Evolutionary conservation across 2,113 vertebrate genomes (phyloP), one percentile per base, ranked within the genome.

Genomic region (Neodon shergylaensis): DNA sequence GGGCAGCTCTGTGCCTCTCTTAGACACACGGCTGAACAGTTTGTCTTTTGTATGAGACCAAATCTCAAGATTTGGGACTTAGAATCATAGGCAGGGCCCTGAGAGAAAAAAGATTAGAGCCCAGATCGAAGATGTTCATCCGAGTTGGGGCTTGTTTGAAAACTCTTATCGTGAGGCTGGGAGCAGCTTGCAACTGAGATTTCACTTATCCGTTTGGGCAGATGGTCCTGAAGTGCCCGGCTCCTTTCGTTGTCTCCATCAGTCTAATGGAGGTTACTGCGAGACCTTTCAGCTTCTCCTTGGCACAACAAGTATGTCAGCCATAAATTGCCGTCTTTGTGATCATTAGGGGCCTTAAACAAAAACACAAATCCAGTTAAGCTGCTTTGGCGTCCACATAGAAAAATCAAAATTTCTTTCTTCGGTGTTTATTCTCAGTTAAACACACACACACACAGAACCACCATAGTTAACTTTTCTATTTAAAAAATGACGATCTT

Each of bases 191-290:
- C 98, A 98, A 98, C 98, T 98, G 98, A 99, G 99, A 98, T 99
- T 98, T 98, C 98, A 98, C 98, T 99, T 98, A 98, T 98, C 98
- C 98, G 98, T 99, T 99, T 99, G 99, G 99, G 99, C 99, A 99
- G 99, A 99, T 99, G 99, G 99, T 98, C 98, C 97, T 98, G 98
- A 98, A 98, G 98, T 98, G 98, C 98, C 97, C 98, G 98, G 98
- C 98, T 98, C 98, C 99, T 99, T 99, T 99, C 98, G 98, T 98
- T 98, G 98, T 98, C 98, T 98, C 98, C 98, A 97, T 99, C 98
- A 98, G 98, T 98, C 98, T 99, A 99, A 99, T 99, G 99, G 99
- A 99, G 99, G 99, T 99, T 98, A 99, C 98, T 98, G 98, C 97
- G 99, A 98, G 98, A 98, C 98, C 98, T 99, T 98, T 98, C 98